A percentile compares a stretch with the other conserved stretches of the same genome.
Conservation (phyloP, 1,140 invertebrate species). For the Drosophila lacteicornis region DNA sequence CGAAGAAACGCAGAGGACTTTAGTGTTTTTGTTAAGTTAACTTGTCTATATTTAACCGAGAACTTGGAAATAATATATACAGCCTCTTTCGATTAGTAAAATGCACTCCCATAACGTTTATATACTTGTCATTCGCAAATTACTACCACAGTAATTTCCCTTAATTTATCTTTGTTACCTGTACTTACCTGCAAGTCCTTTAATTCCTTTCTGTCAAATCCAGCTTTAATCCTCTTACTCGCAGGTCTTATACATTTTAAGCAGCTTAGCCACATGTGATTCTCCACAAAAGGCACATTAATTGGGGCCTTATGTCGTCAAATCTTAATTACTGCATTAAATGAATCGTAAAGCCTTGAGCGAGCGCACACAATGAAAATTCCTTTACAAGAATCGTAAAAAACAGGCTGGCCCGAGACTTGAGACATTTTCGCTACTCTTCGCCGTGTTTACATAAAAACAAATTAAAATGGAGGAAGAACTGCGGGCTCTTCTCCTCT, state of each 20-base stretch:
- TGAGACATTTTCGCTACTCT: conserved; percentile 9
- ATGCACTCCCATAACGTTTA: background rate
- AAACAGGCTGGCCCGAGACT: conserved; percentile 29
- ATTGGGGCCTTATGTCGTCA: conserved; percentile 36
- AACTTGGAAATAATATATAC: background rate
- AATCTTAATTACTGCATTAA: conserved; percentile 65
- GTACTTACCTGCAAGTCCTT: background rate
- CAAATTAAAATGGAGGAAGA: conserved; percentile 57
- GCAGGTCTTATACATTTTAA: conserved; percentile 38
- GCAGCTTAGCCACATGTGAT: conserved; percentile 55
- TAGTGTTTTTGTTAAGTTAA: conserved; percentile 15
- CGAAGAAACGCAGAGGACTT: background rate
- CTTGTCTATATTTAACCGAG: conserved; percentile 2
- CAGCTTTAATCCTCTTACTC: conserved; percentile 21
- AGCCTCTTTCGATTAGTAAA: background rate
- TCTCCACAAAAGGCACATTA: conserved; percentile 47
- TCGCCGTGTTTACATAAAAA: conserved; percentile 23
- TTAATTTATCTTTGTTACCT: background rate
- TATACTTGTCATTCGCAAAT: background rate
- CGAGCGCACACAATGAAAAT: conserved; percentile 42
- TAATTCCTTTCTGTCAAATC: background rate
- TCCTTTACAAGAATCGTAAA: conserved; percentile 48
- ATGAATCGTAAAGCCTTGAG: conserved; percentile 35
- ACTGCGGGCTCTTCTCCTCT: conserved; percentile 5
- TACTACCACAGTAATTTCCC: background rate